Evolutionary conservation across 1,140 invertebrate species (phyloP).

Genomic region (Trichonephila inaurata): DNA sequence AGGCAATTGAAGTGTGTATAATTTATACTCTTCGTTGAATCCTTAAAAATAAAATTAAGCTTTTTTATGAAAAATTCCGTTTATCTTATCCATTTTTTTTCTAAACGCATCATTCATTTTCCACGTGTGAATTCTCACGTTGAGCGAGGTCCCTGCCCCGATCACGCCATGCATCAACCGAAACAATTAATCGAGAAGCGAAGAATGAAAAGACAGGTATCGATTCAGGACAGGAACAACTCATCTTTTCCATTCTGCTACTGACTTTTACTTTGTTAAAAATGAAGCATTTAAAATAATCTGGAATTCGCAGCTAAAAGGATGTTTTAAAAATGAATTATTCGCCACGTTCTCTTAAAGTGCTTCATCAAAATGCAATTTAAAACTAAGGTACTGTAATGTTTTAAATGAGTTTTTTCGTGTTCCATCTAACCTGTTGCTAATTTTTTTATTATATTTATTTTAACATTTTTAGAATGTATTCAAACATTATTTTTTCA

Average conservation of each 20-base stretch:
- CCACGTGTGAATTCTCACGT: constrained; percentile 36
- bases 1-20: constrained; percentile 1
- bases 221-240: not conserved
- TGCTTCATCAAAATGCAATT: not conserved
- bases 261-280: constrained; percentile 1
- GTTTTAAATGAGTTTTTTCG: no score
- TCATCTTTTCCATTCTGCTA: not conserved
- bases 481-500: no score
- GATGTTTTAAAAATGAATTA: not conserved
- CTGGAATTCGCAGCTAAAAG: not conserved
- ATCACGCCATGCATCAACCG: not conserved
- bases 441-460: no score
- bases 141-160: not conserved
- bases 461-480: no score
- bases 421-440: no score
- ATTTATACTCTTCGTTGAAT: not conserved
- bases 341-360: not conserved
- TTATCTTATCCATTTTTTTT: not conserved
- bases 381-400: not conserved
- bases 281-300: not conserved
- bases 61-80: not conserved
- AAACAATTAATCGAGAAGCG: constrained; percentile 10
- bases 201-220: constrained; percentile 7
- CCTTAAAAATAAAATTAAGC: not conserved
- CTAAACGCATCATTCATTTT: constrained; percentile 25